Evolutionary conservation across 2,888 invertebrate genomes (phyloP).

Genomic region (Volucella zonaria): DNA sequence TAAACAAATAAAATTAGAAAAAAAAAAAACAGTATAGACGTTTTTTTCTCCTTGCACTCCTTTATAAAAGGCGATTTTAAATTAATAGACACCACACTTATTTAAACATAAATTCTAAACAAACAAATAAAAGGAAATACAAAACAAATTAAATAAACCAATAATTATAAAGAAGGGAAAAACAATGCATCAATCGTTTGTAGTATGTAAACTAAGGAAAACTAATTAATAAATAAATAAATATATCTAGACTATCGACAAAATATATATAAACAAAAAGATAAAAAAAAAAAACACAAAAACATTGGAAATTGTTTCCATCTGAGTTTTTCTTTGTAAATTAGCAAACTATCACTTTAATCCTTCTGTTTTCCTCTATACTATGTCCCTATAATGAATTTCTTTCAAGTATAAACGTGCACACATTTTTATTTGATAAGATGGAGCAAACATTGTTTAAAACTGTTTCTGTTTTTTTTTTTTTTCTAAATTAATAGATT

Average conservation of each 20-base stretch:
- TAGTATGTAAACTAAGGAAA: conserved; percentile 48
- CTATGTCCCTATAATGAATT: too few relatives aligned
- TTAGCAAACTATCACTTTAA: too few relatives aligned
- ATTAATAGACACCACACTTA: neutral
- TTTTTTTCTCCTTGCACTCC: neutral
- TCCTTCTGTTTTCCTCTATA: too few relatives aligned
- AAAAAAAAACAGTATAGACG: neutral
- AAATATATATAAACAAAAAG: conserved; percentile 27
- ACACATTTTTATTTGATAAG: too few relatives aligned
- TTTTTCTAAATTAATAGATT: too few relatives aligned
- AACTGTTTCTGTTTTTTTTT: too few relatives aligned
- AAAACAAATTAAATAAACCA: conserved; percentile 17
- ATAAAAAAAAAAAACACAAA: neutral
- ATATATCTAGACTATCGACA: conserved; percentile 38
- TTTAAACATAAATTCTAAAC: neutral
- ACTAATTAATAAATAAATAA: conserved; percentile 7
- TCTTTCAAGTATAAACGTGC: too few relatives aligned
- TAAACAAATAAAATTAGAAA: too few relatives aligned
- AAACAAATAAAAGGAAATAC: conserved; percentile 6
- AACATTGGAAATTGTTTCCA: too few relatives aligned
- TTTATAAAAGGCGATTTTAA: neutral
- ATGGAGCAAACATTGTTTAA: too few relatives aligned
- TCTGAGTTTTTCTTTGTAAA: too few relatives aligned
- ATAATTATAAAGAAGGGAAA: neutral
- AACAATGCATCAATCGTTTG: conserved; percentile 12